Evolutionary conservation across 1,140 invertebrate species (phyloP).

Genomic region (Carposina sasakii): DNA sequence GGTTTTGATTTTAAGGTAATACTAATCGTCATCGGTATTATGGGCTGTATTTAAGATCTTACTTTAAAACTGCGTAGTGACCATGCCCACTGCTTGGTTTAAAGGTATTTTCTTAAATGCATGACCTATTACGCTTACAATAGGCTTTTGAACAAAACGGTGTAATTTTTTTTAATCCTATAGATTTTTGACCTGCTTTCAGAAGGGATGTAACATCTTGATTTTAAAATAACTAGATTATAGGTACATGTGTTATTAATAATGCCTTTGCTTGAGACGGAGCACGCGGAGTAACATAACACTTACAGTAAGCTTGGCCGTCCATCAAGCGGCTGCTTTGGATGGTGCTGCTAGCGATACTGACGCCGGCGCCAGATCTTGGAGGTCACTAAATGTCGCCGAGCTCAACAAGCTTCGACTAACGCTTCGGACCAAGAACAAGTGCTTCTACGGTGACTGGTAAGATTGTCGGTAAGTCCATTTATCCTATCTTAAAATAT

Average conservation of each 20-base stretch:
- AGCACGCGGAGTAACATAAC: conserved; percentile 70
- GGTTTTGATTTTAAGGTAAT: too few species aligned
- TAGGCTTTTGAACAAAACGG: conserved; percentile 38
- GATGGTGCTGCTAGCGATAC: conserved; percentile 54
- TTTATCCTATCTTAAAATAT: conserved; percentile 44
- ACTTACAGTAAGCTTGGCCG: conserved; percentile 71
- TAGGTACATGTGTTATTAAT: conserved; percentile 64
- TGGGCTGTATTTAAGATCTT: conserved; percentile 41
- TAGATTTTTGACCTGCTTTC: conserved; percentile 54
- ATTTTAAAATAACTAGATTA: conserved; percentile 47
- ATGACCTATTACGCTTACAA: conserved; percentile 32
- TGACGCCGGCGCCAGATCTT: conserved; percentile 49
- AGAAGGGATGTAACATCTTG: conserved; percentile 58
- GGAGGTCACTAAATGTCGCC: conserved; percentile 62
- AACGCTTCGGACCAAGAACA: conserved; percentile 67
- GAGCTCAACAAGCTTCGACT: conserved; percentile 66
- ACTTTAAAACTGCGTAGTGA: conserved; percentile 46
- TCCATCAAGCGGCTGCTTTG: conserved; percentile 57
- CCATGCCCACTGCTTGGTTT: conserved; percentile 56
- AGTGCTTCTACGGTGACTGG: conserved; percentile 62
- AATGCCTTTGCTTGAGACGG: conserved; percentile 66
- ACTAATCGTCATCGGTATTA: too few species aligned
- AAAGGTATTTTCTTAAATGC: conserved; percentile 40
- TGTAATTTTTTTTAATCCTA: conserved; percentile 36
- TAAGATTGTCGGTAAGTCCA: conserved; percentile 50